These are phyloP conservation scores for Tenrec ecaudatus DNA, from an alignment of 2,113 vertebrate genomes.

Conservation along the genomic window DNA sequence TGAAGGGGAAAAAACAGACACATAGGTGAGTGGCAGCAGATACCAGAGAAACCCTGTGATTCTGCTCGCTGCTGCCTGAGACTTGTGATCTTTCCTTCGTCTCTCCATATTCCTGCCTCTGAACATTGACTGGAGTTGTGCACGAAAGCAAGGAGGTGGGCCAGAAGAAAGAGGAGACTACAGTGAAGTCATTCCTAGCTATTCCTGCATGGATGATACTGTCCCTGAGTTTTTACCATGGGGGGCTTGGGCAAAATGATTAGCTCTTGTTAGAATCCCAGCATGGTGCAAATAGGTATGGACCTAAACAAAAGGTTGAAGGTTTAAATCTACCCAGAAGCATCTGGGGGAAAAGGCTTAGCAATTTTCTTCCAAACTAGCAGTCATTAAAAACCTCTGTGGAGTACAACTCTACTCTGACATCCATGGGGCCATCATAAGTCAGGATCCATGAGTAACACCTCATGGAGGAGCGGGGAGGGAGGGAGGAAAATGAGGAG, in stretches of 20 bases:
- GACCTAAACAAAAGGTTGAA: neutral
- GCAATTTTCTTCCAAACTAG: neutral
- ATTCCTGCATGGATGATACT: neutral
- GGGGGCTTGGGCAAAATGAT: neutral
- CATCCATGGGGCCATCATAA: neutral
- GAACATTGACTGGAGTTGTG: neutral
- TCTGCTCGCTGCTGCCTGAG: neutral
- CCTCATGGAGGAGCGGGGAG: no score
- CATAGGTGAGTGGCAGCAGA: conserved; percentile 13
- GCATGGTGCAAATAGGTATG: neutral
- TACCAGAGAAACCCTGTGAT: neutral
- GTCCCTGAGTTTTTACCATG: conserved; percentile 18
- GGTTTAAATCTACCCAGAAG: neutral
- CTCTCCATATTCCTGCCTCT: no score
- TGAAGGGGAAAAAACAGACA: conserved; percentile 43
- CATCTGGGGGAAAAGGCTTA: neutral
- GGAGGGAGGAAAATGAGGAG: no score
- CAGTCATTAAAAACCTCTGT: neutral
- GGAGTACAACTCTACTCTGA: neutral
- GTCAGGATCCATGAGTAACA: no score
- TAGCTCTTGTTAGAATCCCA: neutral
- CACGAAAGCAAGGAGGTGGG: neutral
- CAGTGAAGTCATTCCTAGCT: neutral
- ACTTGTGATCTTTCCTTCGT: neutral
- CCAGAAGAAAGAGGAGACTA: neutral